A percentile compares a stretch with the other conserved stretches of the same genome.
Evolutionary conservation across 2,797 vertebrate genomes (phyloP).

Genomic region (Microctenopoma lineatum): DNA sequence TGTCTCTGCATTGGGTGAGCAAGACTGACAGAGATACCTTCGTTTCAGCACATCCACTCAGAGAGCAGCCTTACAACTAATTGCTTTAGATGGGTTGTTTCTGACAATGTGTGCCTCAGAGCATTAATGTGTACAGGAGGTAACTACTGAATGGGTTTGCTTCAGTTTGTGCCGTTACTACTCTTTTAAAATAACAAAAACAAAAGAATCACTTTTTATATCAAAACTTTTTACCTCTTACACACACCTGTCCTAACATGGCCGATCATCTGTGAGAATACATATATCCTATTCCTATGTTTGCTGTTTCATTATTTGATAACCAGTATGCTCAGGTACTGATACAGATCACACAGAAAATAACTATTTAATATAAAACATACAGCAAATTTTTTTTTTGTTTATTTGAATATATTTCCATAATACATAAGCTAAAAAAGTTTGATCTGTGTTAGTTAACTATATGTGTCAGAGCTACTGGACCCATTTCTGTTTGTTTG

Average conservation of each 20-base stretch:
- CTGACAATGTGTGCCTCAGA: slow-evolving; percentile 33
- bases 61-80: slow-evolving; percentile 41
- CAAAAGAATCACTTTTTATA: not conserved
- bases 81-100: slow-evolving; percentile 41
- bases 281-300: not conserved
- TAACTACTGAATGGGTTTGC: slow-evolving; percentile 23
- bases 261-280: not conserved
- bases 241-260: too few relatives aligned
- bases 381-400: not conserved
- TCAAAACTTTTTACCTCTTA: not conserved
- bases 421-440: slow-evolving; percentile 6
- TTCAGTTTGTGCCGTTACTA: slow-evolving; percentile 11
- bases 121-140: slow-evolving; percentile 15
- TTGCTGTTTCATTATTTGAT: not conserved
- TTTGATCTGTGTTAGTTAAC: slow-evolving; percentile 19
- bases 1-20: slow-evolving; percentile 14
- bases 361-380: not conserved
- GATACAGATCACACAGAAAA: not conserved
- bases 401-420: not conserved
- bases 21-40: not conserved
- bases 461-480: slow-evolving; percentile 20
- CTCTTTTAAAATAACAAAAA: not conserved
- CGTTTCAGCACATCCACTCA: slow-evolving; percentile 42
- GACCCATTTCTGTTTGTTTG: slow-evolving; percentile 67
- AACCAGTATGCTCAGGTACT: not conserved